Percentiles rank a stretch among this genome's conserved stretches.
Conservation (phyloP, 2,797 vertebrate genomes). For the Squalus acanthias region DNA sequence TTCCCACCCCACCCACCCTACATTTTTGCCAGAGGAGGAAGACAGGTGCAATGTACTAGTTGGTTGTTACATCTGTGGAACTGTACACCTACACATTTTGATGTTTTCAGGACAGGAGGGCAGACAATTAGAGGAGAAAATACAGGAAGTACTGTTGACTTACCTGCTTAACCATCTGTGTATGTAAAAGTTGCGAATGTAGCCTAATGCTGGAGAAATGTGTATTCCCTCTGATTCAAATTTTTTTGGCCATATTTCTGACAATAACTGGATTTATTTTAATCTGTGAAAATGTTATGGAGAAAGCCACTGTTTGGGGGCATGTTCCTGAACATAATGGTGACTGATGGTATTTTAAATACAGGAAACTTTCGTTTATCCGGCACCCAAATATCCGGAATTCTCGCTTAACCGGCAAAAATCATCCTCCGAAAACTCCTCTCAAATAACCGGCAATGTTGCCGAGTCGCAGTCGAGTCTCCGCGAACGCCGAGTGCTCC, state of each 20-base stretch:
- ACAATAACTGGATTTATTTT: background rate
- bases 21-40: background rate
- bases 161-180: too few relatives aligned
- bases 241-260: background rate
- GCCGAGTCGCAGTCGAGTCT: too few relatives aligned
- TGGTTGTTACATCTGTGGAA: background rate
- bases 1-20: background rate
- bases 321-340: background rate
- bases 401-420: too few relatives aligned
- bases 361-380: too few relatives aligned
- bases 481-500: too few relatives aligned
- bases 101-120: background rate
- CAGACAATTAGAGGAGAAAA: too few relatives aligned
- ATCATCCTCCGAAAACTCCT: too few relatives aligned
- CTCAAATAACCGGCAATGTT: too few relatives aligned
- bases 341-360: conserved; percentile 21
- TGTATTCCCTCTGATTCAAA: background rate
- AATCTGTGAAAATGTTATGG: background rate
- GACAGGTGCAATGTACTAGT: background rate
- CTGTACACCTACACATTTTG: background rate
- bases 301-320: background rate
- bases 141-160: too few relatives aligned
- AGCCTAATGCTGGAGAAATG: background rate
- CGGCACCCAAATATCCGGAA: too few relatives aligned
- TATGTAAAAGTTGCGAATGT: background rate